Evolutionary conservation across 2,888 invertebrate genomes (phyloP).

Genomic region (Agrochola litura): DNA sequence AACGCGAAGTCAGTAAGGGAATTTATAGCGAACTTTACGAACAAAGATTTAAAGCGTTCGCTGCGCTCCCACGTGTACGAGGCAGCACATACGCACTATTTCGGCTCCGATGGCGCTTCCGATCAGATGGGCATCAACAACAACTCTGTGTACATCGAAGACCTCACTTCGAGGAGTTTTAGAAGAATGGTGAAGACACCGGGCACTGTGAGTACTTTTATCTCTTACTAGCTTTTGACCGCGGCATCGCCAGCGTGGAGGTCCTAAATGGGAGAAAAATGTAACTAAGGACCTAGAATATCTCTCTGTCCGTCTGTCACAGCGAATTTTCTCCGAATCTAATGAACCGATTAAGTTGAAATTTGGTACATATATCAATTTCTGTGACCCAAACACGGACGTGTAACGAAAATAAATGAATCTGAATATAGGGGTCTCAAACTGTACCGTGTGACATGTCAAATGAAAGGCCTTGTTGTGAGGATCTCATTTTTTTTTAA

Average conservation of each 20-base stretch:
- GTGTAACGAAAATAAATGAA: too few relatives aligned
- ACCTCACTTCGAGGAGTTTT: conserved; percentile 93
- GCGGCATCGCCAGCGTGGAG: too few relatives aligned
- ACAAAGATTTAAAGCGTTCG: conserved; percentile 80
- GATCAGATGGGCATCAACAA: conserved; percentile 68
- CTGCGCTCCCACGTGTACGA: conserved; percentile 81
- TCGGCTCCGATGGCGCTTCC: conserved; percentile 73
- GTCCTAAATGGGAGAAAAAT: neutral
- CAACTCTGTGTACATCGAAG: conserved; percentile 89
- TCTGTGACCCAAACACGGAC: too few relatives aligned
- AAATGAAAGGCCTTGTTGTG: too few relatives aligned
- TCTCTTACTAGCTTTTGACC: neutral
- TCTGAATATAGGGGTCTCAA: too few relatives aligned
- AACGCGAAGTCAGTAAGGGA: conserved; percentile 87
- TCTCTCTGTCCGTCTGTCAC: too few relatives aligned
- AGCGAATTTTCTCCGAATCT: too few relatives aligned
- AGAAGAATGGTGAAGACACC: conserved; percentile 90
- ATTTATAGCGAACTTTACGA: conserved; percentile 90
- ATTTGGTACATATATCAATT: too few relatives aligned
- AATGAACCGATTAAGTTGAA: too few relatives aligned
- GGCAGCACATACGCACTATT: conserved; percentile 85
- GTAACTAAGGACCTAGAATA: neutral
- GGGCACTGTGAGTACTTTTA: conserved; percentile 87
- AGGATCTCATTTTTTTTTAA: too few relatives aligned
- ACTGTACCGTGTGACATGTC: too few relatives aligned